Base-by-base conservation (phyloP, 2,888 invertebrate genomes). In the Mylabris sibirica region DNA sequence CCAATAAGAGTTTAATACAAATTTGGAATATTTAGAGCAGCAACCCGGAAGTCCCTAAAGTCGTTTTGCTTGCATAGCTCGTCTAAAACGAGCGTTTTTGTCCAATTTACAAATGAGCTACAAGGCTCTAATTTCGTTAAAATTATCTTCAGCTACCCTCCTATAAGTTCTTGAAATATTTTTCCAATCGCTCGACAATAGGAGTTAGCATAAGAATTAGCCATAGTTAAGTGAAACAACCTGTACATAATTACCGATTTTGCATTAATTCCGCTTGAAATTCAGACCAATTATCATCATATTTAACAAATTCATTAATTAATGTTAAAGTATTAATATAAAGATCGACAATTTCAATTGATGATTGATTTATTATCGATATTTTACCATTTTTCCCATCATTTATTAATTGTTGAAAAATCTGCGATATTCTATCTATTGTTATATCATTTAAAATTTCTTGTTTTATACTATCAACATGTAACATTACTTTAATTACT, bases 301-400 rank as follows among this genome's bases (percentile, higher is more conserved):
- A 82, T 60, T 83, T 79, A 1, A 86, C 84, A 53, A 89, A 78
- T 74, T 87, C 86, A 38, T 86, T 83, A n/a, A 87, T 82, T 24
- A 89, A 79, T 4, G 84, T 84, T 49, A 89, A 76, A 1, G 87
- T 86, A 76, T 88, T 84, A 44, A 88, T 80, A 67, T 86, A 87
- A 63, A 88, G 81, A 57, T 84, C 83, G 20, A 86, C 84, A 1
- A 85, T 81, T 66, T 87, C 84, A 64, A 83, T 80, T 68, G 85
- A 80, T 38, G 78, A 76, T 63, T 79, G 77, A 2, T 74, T 72
- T 60, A 76, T 72, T 59, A 75, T 6, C 71, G 71, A 66, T 77
- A 74, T n/a, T 73, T 76, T 2, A 74, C 79, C 26, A 77, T 79
- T 76, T 2, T 67, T 64, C 34, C 77, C 77, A 11, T 79, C 77